phyloP scores from a whole-genome alignment of 1,140 invertebrate species.

The Macrobrachium nipponense region DNA sequence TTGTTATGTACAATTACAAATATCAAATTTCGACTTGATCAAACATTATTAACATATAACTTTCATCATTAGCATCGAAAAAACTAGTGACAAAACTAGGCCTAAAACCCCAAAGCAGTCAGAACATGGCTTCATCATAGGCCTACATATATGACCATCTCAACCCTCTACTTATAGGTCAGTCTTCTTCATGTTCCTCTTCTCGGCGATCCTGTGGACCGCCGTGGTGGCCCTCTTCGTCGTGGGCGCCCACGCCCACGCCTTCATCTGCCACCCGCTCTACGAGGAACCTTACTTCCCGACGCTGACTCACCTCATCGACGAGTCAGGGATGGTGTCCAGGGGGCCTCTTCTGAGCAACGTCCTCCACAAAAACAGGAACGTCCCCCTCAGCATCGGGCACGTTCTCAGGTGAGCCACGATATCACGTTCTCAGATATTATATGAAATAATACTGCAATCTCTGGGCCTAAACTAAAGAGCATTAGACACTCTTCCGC shows the following conservation, averaged over 20 bases:
- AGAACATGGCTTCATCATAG: not conserved
- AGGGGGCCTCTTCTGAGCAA: constrained; percentile 19
- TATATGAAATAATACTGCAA: too few species aligned
- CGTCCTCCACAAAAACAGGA: constrained; percentile 34
- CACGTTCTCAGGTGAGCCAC: constrained; percentile 26
- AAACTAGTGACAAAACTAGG: too few species aligned
- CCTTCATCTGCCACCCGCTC: constrained; percentile 52
- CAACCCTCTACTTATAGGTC: constrained; percentile 7
- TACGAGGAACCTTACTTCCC: constrained; percentile 47
- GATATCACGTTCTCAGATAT: not conserved
- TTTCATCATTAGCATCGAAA: too few species aligned
- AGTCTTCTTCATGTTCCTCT: constrained; percentile 47
- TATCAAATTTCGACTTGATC: too few species aligned
- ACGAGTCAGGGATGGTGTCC: constrained; percentile 41
- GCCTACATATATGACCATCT: not conserved
- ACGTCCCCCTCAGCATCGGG: constrained; percentile 41
- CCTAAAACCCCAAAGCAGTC: not conserved
- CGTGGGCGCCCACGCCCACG: constrained; percentile 44
- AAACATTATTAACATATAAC: too few species aligned
- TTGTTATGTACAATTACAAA: too few species aligned
- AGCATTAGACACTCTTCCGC: too few species aligned
- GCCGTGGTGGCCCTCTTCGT: constrained; percentile 43
- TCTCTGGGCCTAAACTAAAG: too few species aligned
- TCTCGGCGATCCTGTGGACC: constrained; percentile 43
- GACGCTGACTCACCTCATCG: constrained; percentile 43